A percentile compares a stretch with the other conserved stretches of the same genome.
These are phyloP conservation scores for Cryptocephalus moraei DNA, from an alignment of 2,888 invertebrate species.

Conservation along the genomic window DNA sequence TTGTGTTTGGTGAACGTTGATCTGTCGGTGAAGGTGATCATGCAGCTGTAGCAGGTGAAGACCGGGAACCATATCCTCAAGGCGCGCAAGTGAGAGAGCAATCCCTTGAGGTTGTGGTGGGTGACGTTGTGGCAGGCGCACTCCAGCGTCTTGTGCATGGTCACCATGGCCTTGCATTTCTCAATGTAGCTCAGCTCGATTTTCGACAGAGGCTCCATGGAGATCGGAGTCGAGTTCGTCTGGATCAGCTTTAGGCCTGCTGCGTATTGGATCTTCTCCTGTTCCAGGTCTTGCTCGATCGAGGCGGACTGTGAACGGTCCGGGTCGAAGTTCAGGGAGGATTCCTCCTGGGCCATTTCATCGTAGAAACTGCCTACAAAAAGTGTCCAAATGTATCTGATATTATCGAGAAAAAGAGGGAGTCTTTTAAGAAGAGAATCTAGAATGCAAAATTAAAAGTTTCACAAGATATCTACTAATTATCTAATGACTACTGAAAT, in stretches of 20 bases:
- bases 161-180: conserved; percentile 32
- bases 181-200: conserved; percentile 32
- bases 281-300: too few species aligned
- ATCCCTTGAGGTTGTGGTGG: conserved; percentile 26
- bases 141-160: conserved; percentile 27
- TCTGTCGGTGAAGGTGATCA: conserved; percentile 43
- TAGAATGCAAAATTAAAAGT: too few species aligned
- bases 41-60: conserved; percentile 53
- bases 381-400: too few species aligned
- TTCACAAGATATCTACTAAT: too few species aligned
- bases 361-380: too few species aligned
- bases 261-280: conserved; percentile 30
- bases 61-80: conserved; percentile 43
- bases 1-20: conserved; percentile 30
- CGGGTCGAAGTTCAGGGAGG: too few species aligned
- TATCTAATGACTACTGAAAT: too few species aligned
- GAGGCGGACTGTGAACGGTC: too few species aligned
- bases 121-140: conserved; percentile 33
- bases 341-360: too few species aligned
- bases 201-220: conserved; percentile 26
- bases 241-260: conserved; percentile 31
- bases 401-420: too few species aligned
- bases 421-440: too few species aligned
- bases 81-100: conserved; percentile 31
- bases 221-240: conserved; percentile 23